Percentiles rank a stretch among this genome's conserved stretches.
Conservation (phyloP, 64 coral and sea anemone genomes). For the Acropora tenuis region DNA sequence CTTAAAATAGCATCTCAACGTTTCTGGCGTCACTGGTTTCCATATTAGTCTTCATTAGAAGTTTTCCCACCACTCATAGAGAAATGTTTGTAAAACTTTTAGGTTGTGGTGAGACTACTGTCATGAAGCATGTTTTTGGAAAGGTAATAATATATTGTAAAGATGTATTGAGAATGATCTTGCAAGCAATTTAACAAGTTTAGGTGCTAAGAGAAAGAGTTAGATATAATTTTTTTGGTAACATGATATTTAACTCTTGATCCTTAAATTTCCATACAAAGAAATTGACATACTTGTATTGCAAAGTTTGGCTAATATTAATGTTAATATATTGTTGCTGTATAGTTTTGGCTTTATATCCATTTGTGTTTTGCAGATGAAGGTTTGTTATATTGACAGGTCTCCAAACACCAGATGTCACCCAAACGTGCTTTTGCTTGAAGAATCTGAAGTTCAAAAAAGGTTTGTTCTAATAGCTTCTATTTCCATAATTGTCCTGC, state of each 20-base stretch:
- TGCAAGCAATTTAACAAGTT: no score
- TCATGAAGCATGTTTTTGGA: no score
- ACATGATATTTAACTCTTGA: not conserved
- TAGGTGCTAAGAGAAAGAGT: no score
- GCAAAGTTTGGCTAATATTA: not conserved
- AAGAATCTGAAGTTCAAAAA: not conserved
- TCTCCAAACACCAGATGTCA: not conserved
- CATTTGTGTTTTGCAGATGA: not conserved
- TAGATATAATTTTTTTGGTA: no score
- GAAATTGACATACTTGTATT: not conserved
- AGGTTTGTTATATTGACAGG: not conserved
- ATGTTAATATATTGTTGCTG: not conserved
- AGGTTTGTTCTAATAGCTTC: slow-evolving; percentile 14
- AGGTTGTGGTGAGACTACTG: no score
- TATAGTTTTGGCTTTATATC: slow-evolving; percentile 12
- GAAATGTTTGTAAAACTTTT: no score
- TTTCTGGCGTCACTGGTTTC: not conserved
- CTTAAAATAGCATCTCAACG: not conserved
- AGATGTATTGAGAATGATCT: no score
- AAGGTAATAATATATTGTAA: no score
- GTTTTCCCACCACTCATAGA: not conserved
- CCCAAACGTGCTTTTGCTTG: not conserved
- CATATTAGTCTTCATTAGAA: not conserved
- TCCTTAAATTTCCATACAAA: no score
- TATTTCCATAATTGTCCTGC: not conserved